These are phyloP conservation scores for Mormyrus lacerda DNA, from an alignment of 2,113 vertebrate genomes.

Conservation along the genomic window DNA sequence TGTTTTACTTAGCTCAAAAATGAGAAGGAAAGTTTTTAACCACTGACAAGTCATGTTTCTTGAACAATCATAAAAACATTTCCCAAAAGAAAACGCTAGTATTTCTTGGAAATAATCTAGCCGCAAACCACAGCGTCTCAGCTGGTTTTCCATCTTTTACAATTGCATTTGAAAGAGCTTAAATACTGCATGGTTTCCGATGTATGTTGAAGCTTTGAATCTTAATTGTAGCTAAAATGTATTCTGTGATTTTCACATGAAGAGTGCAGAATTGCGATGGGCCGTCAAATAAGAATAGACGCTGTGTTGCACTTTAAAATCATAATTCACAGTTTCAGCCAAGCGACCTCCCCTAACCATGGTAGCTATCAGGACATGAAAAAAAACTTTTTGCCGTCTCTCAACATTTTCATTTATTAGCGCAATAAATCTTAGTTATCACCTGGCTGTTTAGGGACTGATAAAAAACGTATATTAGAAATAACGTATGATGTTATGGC, in stretches of 20 bases:
- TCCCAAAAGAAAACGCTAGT: not conserved
- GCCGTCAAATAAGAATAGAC: not conserved
- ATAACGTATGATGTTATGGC: not conserved
- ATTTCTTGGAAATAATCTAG: conserved; percentile 2
- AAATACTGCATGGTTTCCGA: not conserved
- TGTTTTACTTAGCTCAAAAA: not conserved
- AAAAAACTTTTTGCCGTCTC: not conserved
- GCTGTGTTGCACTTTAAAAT: not conserved
- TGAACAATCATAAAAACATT: not conserved
- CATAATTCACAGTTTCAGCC: not conserved
- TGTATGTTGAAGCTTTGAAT: not conserved
- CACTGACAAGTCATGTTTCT: not conserved
- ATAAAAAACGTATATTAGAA: not conserved
- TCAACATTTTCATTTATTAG: not conserved
- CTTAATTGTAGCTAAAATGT: not conserved
- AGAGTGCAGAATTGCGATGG: too few relatives aligned
- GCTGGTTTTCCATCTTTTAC: not conserved
- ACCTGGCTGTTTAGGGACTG: not conserved
- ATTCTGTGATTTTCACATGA: too few relatives aligned
- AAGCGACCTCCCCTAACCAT: not conserved
- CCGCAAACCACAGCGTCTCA: conserved; percentile 1
- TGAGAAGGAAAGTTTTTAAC: not conserved
- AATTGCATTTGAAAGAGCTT: not conserved
- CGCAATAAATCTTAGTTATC: not conserved
- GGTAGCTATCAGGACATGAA: not conserved